Evolutionary conservation across 2,797 vertebrate genomes (phyloP).

Genomic region (Brachyrhaphis roseni): DNA sequence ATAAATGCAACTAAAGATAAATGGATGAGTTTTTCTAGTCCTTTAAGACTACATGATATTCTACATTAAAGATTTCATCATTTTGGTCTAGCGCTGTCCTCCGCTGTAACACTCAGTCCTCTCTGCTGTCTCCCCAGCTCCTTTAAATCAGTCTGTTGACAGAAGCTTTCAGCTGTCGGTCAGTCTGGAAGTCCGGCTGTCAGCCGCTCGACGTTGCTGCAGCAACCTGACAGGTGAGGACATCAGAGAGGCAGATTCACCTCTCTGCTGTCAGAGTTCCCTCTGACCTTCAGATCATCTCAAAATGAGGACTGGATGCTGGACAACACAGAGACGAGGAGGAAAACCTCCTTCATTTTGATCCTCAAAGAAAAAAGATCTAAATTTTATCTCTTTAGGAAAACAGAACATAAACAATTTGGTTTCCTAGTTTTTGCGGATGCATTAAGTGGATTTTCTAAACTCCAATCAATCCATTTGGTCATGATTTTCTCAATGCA

Average conservation of each 20-base stretch:
- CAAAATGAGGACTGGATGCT: background rate
- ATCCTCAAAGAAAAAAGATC: background rate
- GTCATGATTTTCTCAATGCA: background rate
- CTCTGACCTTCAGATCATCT: conserved; percentile 19
- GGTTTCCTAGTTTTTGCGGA: background rate
- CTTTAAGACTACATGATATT: background rate
- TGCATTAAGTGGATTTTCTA: background rate
- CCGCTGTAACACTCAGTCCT: conserved; percentile 6
- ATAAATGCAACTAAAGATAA: too few species aligned
- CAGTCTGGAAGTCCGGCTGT: conserved; percentile 20
- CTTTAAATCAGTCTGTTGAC: conserved; percentile 43
- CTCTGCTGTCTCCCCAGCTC: conserved; percentile 5
- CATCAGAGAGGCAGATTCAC: conserved; percentile 6
- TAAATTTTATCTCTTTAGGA: background rate
- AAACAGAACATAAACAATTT: background rate
- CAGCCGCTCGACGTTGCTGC: conserved; percentile 3
- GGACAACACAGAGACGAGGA: background rate
- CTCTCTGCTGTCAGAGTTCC: conserved; percentile 23
- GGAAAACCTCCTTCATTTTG: background rate
- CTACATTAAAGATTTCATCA: background rate
- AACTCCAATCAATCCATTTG: background rate
- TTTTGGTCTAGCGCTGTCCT: conserved; percentile 6
- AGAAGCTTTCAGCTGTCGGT: conserved; percentile 51
- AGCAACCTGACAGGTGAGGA: conserved; percentile 45
- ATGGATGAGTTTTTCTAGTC: too few species aligned